Evolutionary conservation across 2,797 vertebrate species (phyloP).

Genomic region (Bovichtus variegatus): DNA sequence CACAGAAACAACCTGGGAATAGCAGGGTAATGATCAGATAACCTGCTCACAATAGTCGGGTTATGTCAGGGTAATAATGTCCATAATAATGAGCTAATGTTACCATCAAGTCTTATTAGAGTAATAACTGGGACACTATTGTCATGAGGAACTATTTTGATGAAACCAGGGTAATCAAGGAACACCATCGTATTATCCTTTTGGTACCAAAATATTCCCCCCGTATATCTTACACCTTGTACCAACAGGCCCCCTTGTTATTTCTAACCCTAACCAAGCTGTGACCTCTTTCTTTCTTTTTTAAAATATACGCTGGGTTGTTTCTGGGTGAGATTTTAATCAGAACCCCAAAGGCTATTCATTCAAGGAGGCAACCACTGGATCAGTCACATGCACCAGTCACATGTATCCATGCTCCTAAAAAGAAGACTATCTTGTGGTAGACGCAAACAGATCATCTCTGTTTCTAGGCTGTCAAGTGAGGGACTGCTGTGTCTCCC

Average conservation of each 20-base stretch:
- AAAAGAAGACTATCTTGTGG: constrained; percentile 61
- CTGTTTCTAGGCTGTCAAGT: constrained; percentile 67
- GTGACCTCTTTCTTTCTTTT: constrained; percentile 17
- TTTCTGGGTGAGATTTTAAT: constrained; percentile 49
- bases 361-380: constrained; percentile 33
- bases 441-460: constrained; percentile 62
- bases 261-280: constrained; percentile 2
- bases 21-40: background rate
- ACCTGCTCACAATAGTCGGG: background rate
- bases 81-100: background rate
- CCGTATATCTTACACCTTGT: background rate
- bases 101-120: background rate
- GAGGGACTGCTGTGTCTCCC: constrained; percentile 45
- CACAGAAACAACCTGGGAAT: background rate
- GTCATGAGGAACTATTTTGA: background rate
- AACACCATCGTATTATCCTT: background rate
- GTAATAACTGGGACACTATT: background rate
- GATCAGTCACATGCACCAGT: constrained; percentile 55
- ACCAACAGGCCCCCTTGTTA: background rate
- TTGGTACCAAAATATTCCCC: constrained; percentile 2
- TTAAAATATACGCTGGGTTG: constrained; percentile 24
- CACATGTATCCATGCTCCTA: constrained; percentile 53
- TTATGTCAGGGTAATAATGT: background rate
- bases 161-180: background rate
- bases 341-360: constrained; percentile 44